These are phyloP conservation scores for Sternarchorhynchus goeldii DNA, from an alignment of 2,797 vertebrate species.

Conservation along the genomic window DNA sequence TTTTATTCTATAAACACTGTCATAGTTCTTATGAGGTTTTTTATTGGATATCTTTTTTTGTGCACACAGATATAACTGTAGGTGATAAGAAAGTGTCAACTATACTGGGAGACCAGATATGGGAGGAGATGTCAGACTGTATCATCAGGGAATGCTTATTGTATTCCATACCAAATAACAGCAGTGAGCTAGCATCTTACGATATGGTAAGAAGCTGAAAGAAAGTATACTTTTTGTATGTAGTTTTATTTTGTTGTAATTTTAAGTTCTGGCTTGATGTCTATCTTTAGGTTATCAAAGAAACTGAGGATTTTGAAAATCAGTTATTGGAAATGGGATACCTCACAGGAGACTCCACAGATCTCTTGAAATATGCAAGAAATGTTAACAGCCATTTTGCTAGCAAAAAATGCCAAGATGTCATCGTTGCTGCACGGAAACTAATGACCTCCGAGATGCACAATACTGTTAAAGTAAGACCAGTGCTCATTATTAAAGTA, in stretches of 20 bases:
- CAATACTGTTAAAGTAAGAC: constrained; percentile 88
- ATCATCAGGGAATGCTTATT: constrained; percentile 92
- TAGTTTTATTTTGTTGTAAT: not conserved
- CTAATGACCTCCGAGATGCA: constrained; percentile 98
- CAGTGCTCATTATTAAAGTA: constrained; percentile 18
- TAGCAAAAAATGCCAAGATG: constrained; percentile 96
- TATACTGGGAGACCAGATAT: constrained; percentile 86
- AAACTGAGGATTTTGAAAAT: constrained; percentile 90
- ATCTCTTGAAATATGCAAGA: constrained; percentile 89
- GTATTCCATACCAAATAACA: constrained; percentile 89
- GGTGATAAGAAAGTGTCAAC: constrained; percentile 74
- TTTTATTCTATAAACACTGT: not conserved
- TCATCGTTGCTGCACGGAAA: constrained; percentile 89
- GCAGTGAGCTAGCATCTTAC: constrained; percentile 90
- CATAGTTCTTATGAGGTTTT: not conserved
- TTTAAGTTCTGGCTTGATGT: not conserved
- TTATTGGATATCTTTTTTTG: not conserved
- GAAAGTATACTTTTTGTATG: not conserved
- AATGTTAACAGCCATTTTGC: constrained; percentile 94
- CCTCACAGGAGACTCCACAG: constrained; percentile 82
- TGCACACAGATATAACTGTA: constrained; percentile 76
- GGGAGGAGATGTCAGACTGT: constrained; percentile 89
- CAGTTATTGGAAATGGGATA: constrained; percentile 85
- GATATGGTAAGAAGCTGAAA: constrained; percentile 73
- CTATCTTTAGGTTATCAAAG: constrained; percentile 84